These are phyloP conservation scores for Berghia stephanieae DNA, from an alignment of 1,140 invertebrate genomes.

Conservation along the genomic window DNA sequence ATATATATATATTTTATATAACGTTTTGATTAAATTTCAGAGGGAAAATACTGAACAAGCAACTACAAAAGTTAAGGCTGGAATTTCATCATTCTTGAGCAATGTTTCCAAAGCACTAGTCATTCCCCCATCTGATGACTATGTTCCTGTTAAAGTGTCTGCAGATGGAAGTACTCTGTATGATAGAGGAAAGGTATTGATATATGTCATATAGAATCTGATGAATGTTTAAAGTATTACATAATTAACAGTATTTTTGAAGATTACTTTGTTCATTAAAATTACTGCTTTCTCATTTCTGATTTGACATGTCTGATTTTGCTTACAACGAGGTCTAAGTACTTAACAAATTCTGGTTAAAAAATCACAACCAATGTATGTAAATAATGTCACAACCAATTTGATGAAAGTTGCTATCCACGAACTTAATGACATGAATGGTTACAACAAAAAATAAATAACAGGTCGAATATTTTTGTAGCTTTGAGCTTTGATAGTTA, in stretches of 20 bases:
- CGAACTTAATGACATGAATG: too few species aligned
- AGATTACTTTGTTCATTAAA: background rate
- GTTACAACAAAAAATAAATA: too few species aligned
- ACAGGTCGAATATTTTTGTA: too few species aligned
- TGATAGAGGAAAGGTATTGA: conserved; percentile 58
- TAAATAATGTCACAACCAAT: too few species aligned
- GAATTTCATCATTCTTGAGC: conserved; percentile 74
- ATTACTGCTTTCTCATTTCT: background rate
- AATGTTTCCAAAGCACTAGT: conserved; percentile 75
- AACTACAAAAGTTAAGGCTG: conserved; percentile 76
- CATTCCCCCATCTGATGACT: conserved; percentile 76
- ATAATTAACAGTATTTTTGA: background rate
- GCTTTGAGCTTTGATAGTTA: too few species aligned
- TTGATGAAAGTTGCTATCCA: too few species aligned
- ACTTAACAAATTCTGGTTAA: too few species aligned
- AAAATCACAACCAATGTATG: too few species aligned
- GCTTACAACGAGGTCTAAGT: too few species aligned
- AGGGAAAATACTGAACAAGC: conserved; percentile 76
- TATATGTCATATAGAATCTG: background rate
- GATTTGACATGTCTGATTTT: background rate
- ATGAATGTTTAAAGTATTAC: background rate
- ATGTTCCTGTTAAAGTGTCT: conserved; percentile 69
- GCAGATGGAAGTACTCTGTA: conserved; percentile 39
- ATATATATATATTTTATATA: background rate
- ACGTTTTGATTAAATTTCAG: conserved; percentile 61